A percentile compares a stretch with the other conserved stretches of the same genome.
Evolutionary conservation across 2,888 invertebrate species (phyloP).

Genomic region (Lasioglossum morio): DNA sequence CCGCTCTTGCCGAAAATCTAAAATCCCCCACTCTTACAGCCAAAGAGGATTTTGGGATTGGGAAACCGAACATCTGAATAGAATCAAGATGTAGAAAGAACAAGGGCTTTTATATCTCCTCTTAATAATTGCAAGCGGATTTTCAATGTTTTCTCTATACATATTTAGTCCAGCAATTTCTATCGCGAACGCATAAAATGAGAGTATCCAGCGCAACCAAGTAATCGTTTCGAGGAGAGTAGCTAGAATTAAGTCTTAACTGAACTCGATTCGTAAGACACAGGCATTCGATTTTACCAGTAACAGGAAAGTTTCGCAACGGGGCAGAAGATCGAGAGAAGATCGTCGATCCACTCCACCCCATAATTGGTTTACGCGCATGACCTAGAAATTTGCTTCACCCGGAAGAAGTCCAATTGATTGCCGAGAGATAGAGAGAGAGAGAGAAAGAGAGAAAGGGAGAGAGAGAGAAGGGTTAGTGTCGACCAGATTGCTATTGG

Average conservation of each 20-base stretch:
- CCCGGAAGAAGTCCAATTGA: not conserved
- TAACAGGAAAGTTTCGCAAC: not conserved
- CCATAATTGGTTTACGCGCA: not conserved
- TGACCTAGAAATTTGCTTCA: conserved; percentile 1
- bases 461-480: not conserved
- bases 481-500: not conserved
- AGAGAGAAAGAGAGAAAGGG: not conserved
- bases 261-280: not conserved
- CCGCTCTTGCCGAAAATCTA: not conserved
- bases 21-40: not conserved
- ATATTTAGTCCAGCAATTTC: no score
- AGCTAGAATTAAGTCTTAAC: not conserved
- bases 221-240: not conserved
- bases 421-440: not conserved
- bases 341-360: not conserved
- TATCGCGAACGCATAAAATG: no score
- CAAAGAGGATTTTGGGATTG: not conserved
- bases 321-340: not conserved
- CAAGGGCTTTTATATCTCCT: no score
- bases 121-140: no score
- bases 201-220: not conserved
- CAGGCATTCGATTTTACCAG: not conserved
- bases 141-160: no score
- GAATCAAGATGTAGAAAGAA: no score
- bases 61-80: no score